A percentile compares a stretch with the other conserved stretches of the same genome.
Conservation (phyloP, 2,797 vertebrate species). For the Toxotes lorentzi region DNA sequence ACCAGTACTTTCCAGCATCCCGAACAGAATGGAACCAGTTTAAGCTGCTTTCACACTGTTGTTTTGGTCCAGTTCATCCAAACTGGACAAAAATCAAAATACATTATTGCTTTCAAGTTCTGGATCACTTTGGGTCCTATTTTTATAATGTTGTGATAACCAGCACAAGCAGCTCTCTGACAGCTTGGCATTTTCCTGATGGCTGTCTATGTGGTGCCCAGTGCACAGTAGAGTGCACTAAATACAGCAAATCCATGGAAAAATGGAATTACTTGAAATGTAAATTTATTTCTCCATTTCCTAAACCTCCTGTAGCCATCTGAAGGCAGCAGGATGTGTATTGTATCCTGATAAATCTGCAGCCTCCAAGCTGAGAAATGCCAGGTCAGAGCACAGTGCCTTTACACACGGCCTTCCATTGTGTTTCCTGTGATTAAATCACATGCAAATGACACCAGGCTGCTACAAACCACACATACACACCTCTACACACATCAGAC, state of each 20-base stretch:
- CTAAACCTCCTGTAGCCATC: not conserved
- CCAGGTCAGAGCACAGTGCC: not conserved
- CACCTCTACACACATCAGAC: not conserved
- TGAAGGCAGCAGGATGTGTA: not conserved
- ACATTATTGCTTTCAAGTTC: not conserved
- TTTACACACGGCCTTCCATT: not conserved
- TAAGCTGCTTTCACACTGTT: not conserved
- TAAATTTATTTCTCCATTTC: not conserved
- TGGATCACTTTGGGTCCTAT: not conserved
- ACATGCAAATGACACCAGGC: not conserved
- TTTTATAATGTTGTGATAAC: not conserved
- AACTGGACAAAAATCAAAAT: not conserved
- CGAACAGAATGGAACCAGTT: not conserved
- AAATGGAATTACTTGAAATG: not conserved
- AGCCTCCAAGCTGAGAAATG: not conserved
- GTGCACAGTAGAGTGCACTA: not conserved
- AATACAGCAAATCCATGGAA: too few species aligned
- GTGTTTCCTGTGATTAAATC: not conserved
- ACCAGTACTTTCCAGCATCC: not conserved
- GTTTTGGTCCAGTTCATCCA: not conserved
- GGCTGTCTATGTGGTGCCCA: not conserved
- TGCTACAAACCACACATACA: not conserved
- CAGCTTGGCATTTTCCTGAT: not conserved
- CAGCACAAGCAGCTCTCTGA: accelerated
- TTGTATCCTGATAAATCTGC: not conserved